A percentile compares a stretch with the other conserved stretches of the same genome.
These are phyloP conservation scores for Nesometra sesokonis DNA, from an alignment of 35 echinoderm and acorn worm genomes.

Conservation along the genomic window DNA sequence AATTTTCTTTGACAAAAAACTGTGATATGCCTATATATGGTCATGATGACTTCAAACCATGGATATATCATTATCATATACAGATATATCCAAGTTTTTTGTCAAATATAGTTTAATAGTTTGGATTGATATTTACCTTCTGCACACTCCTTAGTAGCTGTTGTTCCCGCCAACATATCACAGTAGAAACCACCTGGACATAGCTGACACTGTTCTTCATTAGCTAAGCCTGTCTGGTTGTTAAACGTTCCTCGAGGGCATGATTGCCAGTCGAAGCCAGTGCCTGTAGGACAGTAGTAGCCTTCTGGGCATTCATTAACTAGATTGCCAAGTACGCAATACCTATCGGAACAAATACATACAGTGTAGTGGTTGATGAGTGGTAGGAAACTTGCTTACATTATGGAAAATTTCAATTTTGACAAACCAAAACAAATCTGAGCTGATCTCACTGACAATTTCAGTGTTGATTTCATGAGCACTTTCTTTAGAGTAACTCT, in stretches of 20 bases:
- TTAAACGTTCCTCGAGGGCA: conserved; percentile 81
- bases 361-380: no score
- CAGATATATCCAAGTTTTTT: no score
- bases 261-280: conserved; percentile 89
- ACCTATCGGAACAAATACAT: conserved; percentile 38
- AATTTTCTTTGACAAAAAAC: no score
- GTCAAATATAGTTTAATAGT: not conserved
- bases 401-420: no score
- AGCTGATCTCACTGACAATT: no score
- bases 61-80: no score
- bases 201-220: conserved; percentile 43
- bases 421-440: no score
- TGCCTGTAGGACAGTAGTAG: conserved; percentile 76
- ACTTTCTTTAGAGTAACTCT: no score
- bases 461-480: no score
- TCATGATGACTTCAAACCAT: no score
- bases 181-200: conserved; percentile 91
- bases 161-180: conserved; percentile 43
- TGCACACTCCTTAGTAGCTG: conserved; percentile 44
- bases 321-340: conserved; percentile 71
- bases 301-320: conserved; percentile 55
- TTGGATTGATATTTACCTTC: conserved; percentile 19
- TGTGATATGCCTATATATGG: no score
- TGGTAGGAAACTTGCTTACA: no score
- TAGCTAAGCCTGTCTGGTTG: conserved; percentile 72